Percentiles rank a stretch among this genome's conserved stretches.
Conservation (phyloP, 2,113 vertebrate genomes). For the Tiliqua scincoides region DNA sequence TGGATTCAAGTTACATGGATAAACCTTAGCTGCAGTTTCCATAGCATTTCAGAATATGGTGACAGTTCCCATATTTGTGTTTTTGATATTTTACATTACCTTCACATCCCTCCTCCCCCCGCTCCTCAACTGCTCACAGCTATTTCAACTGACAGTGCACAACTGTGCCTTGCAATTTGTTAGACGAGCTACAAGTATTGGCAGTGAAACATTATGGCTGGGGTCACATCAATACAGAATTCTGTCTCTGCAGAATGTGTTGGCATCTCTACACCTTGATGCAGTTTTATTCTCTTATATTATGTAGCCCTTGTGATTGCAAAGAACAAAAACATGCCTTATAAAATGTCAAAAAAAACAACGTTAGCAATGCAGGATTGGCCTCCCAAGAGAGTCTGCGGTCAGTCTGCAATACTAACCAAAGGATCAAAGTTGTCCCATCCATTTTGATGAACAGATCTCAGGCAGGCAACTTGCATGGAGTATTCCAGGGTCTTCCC, state of each 20-base stretch:
- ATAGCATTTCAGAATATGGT: not conserved
- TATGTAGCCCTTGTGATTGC: not conserved
- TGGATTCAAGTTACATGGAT: not conserved
- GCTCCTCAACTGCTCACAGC: not conserved
- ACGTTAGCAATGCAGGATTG: not conserved
- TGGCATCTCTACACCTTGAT: not conserved
- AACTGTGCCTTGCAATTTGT: not conserved
- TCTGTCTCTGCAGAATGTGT: not conserved
- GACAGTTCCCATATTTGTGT: not conserved
- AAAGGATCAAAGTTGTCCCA: not conserved
- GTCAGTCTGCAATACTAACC: not conserved
- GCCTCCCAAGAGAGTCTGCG: not conserved
- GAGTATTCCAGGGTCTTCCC: not conserved
- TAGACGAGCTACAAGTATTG: not conserved
- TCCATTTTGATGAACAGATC: not conserved
- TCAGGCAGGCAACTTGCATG: not conserved
- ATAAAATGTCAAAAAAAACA: conserved; percentile 1
- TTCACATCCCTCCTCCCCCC: not conserved
- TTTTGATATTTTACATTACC: not conserved
- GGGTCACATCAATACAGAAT: not conserved
- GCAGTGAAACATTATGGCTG: conserved; percentile 3
- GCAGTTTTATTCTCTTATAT: not conserved
- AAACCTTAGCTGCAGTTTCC: not conserved
- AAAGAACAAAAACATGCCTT: not conserved
- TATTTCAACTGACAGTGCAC: not conserved